Evolutionary conservation across 1,140 invertebrate genomes (phyloP), one percentile per base, ranked within the genome.

Genomic region (Orius insidiosus): DNA sequence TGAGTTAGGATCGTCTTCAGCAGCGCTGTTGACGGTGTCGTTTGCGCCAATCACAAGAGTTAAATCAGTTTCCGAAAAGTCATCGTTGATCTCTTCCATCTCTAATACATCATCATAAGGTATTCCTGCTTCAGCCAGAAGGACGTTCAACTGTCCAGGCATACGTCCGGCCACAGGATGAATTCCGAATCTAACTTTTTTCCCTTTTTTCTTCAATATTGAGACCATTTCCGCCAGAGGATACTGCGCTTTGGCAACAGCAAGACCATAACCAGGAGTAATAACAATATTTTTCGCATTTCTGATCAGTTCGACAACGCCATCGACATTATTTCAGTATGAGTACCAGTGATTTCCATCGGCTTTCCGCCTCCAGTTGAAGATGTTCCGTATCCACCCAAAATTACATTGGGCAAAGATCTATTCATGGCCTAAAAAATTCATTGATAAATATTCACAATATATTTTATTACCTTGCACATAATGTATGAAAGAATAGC

Each of bases 401-500:
- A 63, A 55, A 92, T 90, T 0, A 92, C 86, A 62, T 86, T 92
- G 0, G 82, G 74, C 5, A 93, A 64, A 2, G 85, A 89, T 16
- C 87, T 66, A 63, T 93, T 93, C 87, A 93, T 93, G 4, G 86
- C 87, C 80, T 81, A 52, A 4, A 52, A 52, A 40, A 16, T 38
- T 38, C 6, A 16, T 15, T 16, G 11, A 40, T 39, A 38, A 10
- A 41, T 19, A 45, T 19, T 19, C 32, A 11, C 16, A 46, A 49
- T n/a, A n/a, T n/a, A n/a, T n/a, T n/a, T n/a, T n/a, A n/a, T 57
- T 64, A 81, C 81, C 67, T 85, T 86, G 71, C 87, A 92, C 87
- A 92, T 92, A 54, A 93, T 92, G 63, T 93, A 89, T 0, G 85
- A 90, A 2, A 93, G 69, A 63, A 92, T 92, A 42, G 86, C 87